Conservation (phyloP, 1,140 invertebrate species). For the Leguminivora glycinivorella region DNA sequence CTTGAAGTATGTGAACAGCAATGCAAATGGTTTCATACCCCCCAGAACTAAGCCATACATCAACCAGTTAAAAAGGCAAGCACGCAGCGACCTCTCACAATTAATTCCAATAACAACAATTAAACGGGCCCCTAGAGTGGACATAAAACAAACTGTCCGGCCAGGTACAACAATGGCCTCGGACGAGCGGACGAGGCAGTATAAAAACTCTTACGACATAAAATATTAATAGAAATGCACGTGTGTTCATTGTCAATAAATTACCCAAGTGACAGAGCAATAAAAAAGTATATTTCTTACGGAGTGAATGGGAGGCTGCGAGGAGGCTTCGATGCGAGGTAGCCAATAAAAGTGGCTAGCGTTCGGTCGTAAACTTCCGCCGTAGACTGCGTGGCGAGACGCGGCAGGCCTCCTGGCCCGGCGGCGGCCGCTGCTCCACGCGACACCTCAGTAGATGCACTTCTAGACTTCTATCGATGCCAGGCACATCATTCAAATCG, state of each 20-base stretch:
- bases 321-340: constrained; percentile 74
- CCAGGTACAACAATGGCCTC: constrained; percentile 55
- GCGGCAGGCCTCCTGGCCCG: constrained; percentile 31
- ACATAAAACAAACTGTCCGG: constrained; percentile 60
- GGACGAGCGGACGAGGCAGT: constrained; percentile 41
- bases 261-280: constrained; percentile 74
- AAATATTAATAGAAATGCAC: constrained; percentile 79
- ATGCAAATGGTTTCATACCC: constrained; percentile 33
- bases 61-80: constrained; percentile 29
- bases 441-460: background rate
- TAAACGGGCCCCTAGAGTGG: constrained; percentile 44
- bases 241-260: constrained; percentile 77
- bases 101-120: constrained; percentile 53
- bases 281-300: constrained; percentile 76
- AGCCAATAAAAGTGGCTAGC: constrained; percentile 76
- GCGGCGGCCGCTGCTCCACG: background rate
- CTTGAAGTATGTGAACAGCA: background rate
- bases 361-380: constrained; percentile 69
- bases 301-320: constrained; percentile 75
- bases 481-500: constrained; percentile 42
- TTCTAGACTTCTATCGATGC: constrained; percentile 31
- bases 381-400: constrained; percentile 76
- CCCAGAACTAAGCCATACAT: constrained; percentile 35
- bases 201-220: constrained; percentile 74
- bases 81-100: constrained; percentile 43